Percentiles rank a stretch among this genome's conserved stretches.
Evolutionary conservation across 2,888 invertebrate species (phyloP).

Genomic region (Parochlus steinenii): DNA sequence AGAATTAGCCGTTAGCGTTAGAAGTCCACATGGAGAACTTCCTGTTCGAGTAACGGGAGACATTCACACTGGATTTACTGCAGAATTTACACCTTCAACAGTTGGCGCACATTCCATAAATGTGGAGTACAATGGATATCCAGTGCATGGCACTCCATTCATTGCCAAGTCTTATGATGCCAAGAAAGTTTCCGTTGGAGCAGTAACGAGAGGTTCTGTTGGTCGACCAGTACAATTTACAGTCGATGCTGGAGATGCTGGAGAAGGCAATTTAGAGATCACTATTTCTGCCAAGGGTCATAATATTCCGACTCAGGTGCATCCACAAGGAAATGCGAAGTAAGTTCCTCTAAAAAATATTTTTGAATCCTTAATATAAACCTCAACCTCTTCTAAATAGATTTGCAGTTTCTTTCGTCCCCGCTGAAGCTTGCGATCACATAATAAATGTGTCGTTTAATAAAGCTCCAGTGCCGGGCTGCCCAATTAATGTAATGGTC

Average conservation of each 20-base stretch:
- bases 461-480: constrained; percentile 70
- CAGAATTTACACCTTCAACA: constrained; percentile 79
- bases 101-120: constrained; percentile 88
- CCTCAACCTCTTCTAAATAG: constrained; percentile 30
- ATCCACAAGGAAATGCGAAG: constrained; percentile 67
- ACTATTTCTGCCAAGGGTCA: constrained; percentile 86
- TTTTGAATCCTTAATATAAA: background rate
- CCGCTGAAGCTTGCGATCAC: constrained; percentile 86
- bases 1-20: constrained; percentile 75
- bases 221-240: constrained; percentile 88
- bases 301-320: constrained; percentile 90
- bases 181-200: constrained; percentile 64
- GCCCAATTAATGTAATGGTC: constrained; percentile 79
- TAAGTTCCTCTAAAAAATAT: constrained; percentile 14
- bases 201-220: constrained; percentile 65
- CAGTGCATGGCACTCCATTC: constrained; percentile 78
- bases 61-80: constrained; percentile 71
- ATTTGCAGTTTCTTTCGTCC: constrained; percentile 93
- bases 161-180: constrained; percentile 88
- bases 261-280: constrained; percentile 94
- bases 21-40: constrained; percentile 71
- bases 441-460: constrained; percentile 95
- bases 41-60: constrained; percentile 82
- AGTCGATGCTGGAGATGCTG: constrained; percentile 91
- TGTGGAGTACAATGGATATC: constrained; percentile 79